Evolutionary conservation across 2,113 vertebrate species (phyloP).

Genomic region (Vimba vimba): DNA sequence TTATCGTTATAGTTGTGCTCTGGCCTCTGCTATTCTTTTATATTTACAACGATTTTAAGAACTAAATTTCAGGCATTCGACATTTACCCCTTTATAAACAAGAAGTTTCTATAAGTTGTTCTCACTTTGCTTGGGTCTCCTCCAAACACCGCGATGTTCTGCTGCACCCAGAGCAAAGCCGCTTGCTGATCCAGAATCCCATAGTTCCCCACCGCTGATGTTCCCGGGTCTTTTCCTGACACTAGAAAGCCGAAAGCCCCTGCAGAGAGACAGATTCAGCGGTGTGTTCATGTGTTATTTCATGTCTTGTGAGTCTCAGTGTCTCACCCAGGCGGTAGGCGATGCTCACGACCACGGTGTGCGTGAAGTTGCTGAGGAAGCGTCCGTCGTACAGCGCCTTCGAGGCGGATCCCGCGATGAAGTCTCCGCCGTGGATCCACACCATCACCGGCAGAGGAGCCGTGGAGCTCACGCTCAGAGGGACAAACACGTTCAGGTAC

Average conservation of each 20-base stretch:
- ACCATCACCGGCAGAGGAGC: conserved; percentile 75
- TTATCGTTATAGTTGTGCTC: no score
- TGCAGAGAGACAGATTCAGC: conserved; percentile 49
- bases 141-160: conserved; percentile 75
- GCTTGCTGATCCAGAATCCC: conserved; percentile 81
- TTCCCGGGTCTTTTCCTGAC: conserved; percentile 69
- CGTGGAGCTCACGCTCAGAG: conserved; percentile 67
- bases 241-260: conserved; percentile 81
- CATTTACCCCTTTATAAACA: background rate
- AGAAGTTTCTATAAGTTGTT: no score
- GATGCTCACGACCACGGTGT: conserved; percentile 72
- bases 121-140: conserved; percentile 74
- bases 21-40: no score
- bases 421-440: conserved; percentile 81
- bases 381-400: conserved; percentile 79
- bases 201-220: conserved; percentile 73
- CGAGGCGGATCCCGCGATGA: conserved; percentile 77
- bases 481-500: conserved; percentile 78
- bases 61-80: background rate
- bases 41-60: background rate
- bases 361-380: conserved; percentile 77
- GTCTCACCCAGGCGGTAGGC: conserved; percentile 77
- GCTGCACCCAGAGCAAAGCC: conserved; percentile 77
- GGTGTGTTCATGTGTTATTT: background rate
- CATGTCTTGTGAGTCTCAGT: no score